phyloP scores from a whole-genome alignment of 2,797 vertebrate genomes.

The Carcharodon carcharias region DNA sequence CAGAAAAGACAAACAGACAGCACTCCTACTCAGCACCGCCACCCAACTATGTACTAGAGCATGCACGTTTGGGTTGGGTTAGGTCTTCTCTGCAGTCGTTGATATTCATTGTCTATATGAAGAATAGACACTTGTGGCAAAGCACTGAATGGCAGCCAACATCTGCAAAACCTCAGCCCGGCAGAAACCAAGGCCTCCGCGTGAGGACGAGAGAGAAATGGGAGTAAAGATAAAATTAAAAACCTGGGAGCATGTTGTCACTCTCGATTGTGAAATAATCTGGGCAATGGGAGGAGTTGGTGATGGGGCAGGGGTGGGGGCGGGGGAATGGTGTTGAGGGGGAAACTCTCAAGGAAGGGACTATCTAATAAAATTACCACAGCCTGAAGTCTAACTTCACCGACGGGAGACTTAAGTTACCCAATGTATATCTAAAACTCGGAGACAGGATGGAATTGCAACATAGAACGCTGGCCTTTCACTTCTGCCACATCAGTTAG shows the following conservation, averaged over 20 bases:
- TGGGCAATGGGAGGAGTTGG: too few species aligned
- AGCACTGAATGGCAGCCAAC: neutral
- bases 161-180: neutral
- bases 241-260: neutral
- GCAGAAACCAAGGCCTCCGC: neutral
- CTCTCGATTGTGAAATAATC: neutral
- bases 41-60: neutral
- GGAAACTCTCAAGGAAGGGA: neutral
- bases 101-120: neutral
- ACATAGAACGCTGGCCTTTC: neutral
- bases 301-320: too few species aligned
- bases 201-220: neutral
- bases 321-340: neutral
- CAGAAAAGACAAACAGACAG: neutral
- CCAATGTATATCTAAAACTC: neutral
- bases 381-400: neutral
- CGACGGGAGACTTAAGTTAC: neutral
- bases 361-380: neutral
- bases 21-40: neutral
- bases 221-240: neutral
- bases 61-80: too few species aligned
- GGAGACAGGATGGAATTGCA: neutral
- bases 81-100: neutral
- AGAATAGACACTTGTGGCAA: neutral
- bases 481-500: too few species aligned